Evolutionary conservation across 2,113 vertebrate genomes (phyloP), one percentile per base, ranked within the genome.

Genomic region (Oryzias curvinotus): DNA sequence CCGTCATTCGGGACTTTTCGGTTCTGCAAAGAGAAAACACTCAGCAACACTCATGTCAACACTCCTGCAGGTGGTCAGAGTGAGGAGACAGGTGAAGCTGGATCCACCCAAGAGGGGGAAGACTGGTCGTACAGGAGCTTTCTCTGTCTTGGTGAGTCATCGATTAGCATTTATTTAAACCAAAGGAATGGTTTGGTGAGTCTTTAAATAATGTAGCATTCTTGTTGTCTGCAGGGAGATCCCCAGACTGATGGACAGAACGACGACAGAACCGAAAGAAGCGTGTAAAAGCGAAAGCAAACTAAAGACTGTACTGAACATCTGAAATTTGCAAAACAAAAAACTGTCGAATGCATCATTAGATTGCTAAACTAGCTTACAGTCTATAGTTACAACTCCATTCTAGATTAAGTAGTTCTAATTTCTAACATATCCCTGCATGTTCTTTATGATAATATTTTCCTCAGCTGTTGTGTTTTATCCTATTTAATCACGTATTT

Each of bases 371-470:
- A 51, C 52, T 51, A 71, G 26, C 62, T 57, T 50, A 48, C 47
- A 60, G 69, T 57, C 63, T 52, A 54, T 53, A 64, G 45, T 61
- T 66, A 54, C 6, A 12, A 18, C 62, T 77, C 50, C 25, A 8
- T 42, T 64, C 30, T 47, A 57, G 18, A 56, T 65, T 78, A 51
- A 48, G 63, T 62, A 57, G 61, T 79, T 78, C 59, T 85, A 68
- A 78, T 78, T 73, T 82, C 65, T 84, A 88, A 85, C 81, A 87
- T 81, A 81, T 88, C 80, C 60, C 67, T 83, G 84, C 85, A 84
- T 88, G 78, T 78, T 66, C 48, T 69, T 46, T 46, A 46, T 75
- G 64, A 57, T 71, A 57, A 51, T 77, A 72, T 75, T 87, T 2
- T 63, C 65, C 44, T 74, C 71, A 61, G 47, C 18, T 28, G 46